Evolutionary conservation across 2,888 invertebrate species (phyloP).

Genomic region (Muscina levida): DNA sequence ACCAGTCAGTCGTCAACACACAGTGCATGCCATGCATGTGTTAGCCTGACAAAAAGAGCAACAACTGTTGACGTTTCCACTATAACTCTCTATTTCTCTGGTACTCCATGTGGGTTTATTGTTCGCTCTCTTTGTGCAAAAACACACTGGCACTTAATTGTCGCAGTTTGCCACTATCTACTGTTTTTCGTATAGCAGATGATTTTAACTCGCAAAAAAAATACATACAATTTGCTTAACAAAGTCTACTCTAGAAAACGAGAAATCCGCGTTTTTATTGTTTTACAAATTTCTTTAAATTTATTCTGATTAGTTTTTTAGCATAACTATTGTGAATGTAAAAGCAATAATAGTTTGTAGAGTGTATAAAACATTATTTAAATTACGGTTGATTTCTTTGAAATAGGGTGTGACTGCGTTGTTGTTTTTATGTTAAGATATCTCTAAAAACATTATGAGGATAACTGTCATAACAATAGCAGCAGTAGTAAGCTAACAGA

Average conservation of each 20-base stretch:
- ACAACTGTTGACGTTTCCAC: constrained; percentile 48
- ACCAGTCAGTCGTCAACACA: too few species aligned
- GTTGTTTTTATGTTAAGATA: neutral
- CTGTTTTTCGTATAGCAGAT: constrained; percentile 35
- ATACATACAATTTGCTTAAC: too few species aligned
- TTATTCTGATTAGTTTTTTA: constrained; percentile 3
- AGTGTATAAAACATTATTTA: too few species aligned
- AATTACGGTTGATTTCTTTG: neutral
- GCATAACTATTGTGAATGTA: constrained; percentile 22
- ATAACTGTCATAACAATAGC: neutral
- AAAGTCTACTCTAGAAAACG: neutral
- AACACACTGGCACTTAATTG: neutral
- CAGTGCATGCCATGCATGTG: constrained; percentile 2
- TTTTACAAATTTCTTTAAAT: neutral
- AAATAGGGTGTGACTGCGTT: constrained; percentile 16
- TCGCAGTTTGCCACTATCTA: constrained; percentile 2
- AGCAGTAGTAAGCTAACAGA: neutral
- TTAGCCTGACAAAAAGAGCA: constrained; percentile 34
- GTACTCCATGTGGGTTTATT: neutral
- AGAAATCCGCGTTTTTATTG: neutral
- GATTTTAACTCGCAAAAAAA: constrained; percentile 24
- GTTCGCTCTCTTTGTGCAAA: constrained; percentile 1
- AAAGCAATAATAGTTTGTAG: too few species aligned
- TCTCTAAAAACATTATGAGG: neutral
- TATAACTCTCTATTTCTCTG: neutral